Percentiles rank a stretch among this genome's conserved stretches.
Evolutionary conservation across 1,140 invertebrate genomes (phyloP).

Genomic region (Rhynchophorus ferrugineus): DNA sequence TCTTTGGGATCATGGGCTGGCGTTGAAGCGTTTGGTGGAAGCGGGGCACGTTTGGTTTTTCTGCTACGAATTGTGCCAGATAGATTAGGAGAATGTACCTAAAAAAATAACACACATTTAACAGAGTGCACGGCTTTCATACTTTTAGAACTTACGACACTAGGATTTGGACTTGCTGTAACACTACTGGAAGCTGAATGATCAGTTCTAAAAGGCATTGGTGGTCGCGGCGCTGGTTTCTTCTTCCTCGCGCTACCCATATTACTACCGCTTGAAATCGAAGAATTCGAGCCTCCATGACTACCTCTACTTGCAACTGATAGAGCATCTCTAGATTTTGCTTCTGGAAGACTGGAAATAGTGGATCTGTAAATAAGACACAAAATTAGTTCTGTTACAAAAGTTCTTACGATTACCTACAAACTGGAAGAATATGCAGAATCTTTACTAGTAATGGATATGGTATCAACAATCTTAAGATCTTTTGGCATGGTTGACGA

Average conservation of each 20-base stretch:
- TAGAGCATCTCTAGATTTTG: slow-evolving; percentile 30
- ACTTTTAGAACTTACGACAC: slow-evolving; percentile 36
- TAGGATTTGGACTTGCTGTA: slow-evolving; percentile 37
- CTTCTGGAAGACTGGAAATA: slow-evolving; percentile 43
- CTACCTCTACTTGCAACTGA: slow-evolving; percentile 11
- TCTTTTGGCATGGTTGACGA: slow-evolving; percentile 32
- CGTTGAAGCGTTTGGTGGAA: slow-evolving; percentile 41
- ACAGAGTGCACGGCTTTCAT: not conserved
- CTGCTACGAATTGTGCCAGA: slow-evolving; percentile 25
- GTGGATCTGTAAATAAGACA: slow-evolving; percentile 5
- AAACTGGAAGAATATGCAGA: slow-evolving; percentile 7
- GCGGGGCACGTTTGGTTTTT: slow-evolving; percentile 50
- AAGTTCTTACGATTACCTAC: not conserved
- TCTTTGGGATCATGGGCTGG: slow-evolving; percentile 3
- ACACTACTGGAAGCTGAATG: slow-evolving; percentile 29
- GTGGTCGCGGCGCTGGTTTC: slow-evolving; percentile 61
- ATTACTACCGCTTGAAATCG: slow-evolving; percentile 28
- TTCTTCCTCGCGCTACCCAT: slow-evolving; percentile 51
- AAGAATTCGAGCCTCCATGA: slow-evolving; percentile 32
- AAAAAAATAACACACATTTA: slow-evolving; percentile 5
- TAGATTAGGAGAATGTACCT: slow-evolving; percentile 12
- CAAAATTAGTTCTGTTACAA: slow-evolving; percentile 3
- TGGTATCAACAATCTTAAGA: slow-evolving; percentile 3
- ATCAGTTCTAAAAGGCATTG: slow-evolving; percentile 38
- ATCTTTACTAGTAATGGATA: slow-evolving; percentile 9